Base-by-base conservation (phyloP, 2,113 vertebrate species). In the Caranx melampygus region DNA sequence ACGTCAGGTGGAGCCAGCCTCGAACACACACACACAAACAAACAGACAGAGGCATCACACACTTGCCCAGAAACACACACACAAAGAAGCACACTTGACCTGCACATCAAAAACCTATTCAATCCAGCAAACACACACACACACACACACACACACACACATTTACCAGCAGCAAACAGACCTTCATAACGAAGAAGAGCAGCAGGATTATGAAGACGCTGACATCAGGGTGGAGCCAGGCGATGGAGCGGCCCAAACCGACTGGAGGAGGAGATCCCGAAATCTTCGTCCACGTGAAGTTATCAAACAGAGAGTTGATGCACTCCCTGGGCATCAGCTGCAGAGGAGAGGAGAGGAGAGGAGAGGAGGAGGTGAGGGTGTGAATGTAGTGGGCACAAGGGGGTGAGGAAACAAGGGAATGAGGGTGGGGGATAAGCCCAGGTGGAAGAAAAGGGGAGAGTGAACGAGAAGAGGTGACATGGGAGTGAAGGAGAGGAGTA, bases 261-360 rank as follows among this genome's bases (percentile, higher is more conserved):
- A 93, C 83, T 0, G 95, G 95, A 33, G 91, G 93, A 8, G 69
- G 44, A 15, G 59, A 94, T 62, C 86, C 80, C 3, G 82, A 92
- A 44, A 95, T 91, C 91, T 96, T 97, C 20, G 95, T 95, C 97
- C 97, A 99, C 0, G 97, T 99, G n/a, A 95, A 94, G 92, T 99
- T 99, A 86, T 99, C 97, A 88, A 99, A 99, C 72, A 99, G 92
- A 58, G 96, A 95, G 76, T 95, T 98, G 94, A 99, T 99, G 81
- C 96, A 96, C 92, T 99, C 97, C 6, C 97, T 95, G 60, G 97
- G 97, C 97, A 99, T 98, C 79, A 99, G 76, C 98, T 98, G 87
- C 18, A 69, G 79, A 16, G 52, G 20, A 49, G 18, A 33, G 51
- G 20, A 49, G 18, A 33, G 21, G 21, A 10, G 3, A 40, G 11